phyloP scores from a whole-genome alignment of 2,797 vertebrate genomes.

The Labroides dimidiatus region DNA sequence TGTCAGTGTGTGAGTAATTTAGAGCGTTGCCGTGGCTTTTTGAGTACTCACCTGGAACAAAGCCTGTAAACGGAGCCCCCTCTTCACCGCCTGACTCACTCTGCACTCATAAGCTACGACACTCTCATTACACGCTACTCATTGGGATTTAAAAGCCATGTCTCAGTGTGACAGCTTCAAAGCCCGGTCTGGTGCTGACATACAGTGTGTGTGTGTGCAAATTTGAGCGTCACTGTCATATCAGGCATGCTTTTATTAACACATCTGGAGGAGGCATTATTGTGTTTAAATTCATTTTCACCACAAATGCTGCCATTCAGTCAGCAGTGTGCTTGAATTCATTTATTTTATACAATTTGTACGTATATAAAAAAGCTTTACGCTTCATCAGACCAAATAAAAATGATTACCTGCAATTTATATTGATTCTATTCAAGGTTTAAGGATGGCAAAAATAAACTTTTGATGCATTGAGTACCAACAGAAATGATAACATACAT shows the following conservation, averaged over 20 bases:
- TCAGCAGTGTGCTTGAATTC: too few species aligned
- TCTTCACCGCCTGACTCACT: constrained; percentile 58
- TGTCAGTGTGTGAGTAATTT: constrained; percentile 59
- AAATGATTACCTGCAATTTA: too few species aligned
- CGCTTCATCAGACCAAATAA: too few species aligned
- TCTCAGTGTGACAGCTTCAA: constrained; percentile 6
- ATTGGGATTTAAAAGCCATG: constrained; percentile 59
- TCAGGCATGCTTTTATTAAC: constrained; percentile 6
- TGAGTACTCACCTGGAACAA: constrained; percentile 64
- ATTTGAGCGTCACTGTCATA: constrained; percentile 3
- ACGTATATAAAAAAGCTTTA: too few species aligned
- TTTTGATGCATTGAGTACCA: too few species aligned
- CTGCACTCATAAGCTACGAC: constrained; percentile 32
- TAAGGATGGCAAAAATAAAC: too few species aligned
- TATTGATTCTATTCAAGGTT: too few species aligned
- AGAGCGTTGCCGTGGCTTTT: constrained; percentile 45
- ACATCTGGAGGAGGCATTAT: not conserved
- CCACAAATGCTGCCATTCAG: too few species aligned
- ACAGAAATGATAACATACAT: too few species aligned
- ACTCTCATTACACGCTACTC: constrained; percentile 57
- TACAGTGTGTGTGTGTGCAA: not conserved
- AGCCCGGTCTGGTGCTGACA: constrained; percentile 8
- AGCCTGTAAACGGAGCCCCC: constrained; percentile 64
- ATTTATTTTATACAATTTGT: too few species aligned
- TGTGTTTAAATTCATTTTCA: not conserved